Evolutionary conservation across 2,888 invertebrate species (phyloP), one percentile per base, ranked within the genome.

Genomic region (Bombyx huttoni): DNA sequence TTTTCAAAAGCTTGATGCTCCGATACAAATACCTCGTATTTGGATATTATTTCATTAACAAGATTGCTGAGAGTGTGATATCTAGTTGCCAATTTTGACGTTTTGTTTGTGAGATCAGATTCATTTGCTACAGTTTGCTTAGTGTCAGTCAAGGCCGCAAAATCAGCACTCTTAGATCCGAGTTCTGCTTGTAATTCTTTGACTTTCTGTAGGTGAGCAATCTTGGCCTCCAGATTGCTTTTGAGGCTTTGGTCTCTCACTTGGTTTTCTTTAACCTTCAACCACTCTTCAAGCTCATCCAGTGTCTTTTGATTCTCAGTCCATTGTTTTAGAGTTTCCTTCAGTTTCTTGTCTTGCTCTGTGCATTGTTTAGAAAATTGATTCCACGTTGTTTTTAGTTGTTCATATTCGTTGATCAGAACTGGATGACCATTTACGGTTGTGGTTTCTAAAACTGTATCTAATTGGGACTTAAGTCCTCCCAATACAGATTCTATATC

Each of bases 241-340:
- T 95, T 96, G 1, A 97, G 89, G 60, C 95, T 95, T 78, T 96
- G 96, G 73, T 97, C 96, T 77, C 97, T 95, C 0, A 97, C 91
- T 70, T 94, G 92, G 50, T 91, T 91, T 80, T 98, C 98, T 70
- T 94, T 94, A 51, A 92, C 90, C 71, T 95, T 96, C 50, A 96
- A 89, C 98, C 98, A 98, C 49, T 91, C 90, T 66, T 94, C 94
- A 1, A 98, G 85, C 53, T 91, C 91, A 58, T 96, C 94, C 40
- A 96, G 90, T 14, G 93, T 90, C 49, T 91, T 91, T 65, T 95
- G 94, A 62, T 96, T 95, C 68, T 94, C 92, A 48, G 92, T 92
- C 93, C 96, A 96, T 68, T 95, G 92, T 49, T 92, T 92, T 58
- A 95, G 92, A 8, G 95, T 90, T 56, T 93, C 92, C 62, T 93